A percentile compares a stretch with the other conserved stretches of the same genome.
phyloP scores from a whole-genome alignment of 2,888 invertebrate species.

The Noctuana brunneofusca region DNA sequence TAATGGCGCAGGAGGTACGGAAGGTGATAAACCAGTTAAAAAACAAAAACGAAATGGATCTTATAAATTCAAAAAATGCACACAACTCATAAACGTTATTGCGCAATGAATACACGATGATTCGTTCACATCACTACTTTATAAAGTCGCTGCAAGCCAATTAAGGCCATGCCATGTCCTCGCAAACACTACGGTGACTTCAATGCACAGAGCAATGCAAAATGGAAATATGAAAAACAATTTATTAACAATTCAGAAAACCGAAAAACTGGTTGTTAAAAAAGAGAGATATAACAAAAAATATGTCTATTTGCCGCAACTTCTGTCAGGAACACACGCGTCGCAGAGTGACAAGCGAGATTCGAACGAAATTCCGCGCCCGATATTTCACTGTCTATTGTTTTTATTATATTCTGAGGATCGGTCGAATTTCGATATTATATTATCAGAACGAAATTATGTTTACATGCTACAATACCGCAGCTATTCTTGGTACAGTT shows the following conservation, averaged over 20 bases:
- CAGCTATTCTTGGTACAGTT: no score
- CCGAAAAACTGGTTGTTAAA: constrained; percentile 1
- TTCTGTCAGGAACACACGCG: neutral
- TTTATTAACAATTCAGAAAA: constrained; percentile 8
- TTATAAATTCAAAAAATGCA: no score
- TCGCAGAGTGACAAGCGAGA: neutral
- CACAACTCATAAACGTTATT: no score
- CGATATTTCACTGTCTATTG: neutral
- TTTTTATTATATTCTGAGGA: neutral
- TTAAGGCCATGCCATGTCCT: constrained; percentile 2
- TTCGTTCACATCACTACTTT: neutral
- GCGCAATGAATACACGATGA: neutral
- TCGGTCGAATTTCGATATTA: neutral
- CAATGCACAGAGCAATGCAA: neutral
- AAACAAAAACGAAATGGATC: no score
- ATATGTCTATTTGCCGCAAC: neutral
- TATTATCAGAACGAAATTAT: neutral
- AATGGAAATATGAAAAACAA: constrained; percentile 4
- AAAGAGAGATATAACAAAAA: neutral
- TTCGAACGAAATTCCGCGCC: neutral
- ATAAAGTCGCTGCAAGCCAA: constrained; percentile 4
- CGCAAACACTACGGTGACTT: neutral
- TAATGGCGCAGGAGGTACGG: no score
- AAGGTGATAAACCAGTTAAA: no score
- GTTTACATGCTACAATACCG: no score